Percentiles rank a stretch among this genome's conserved stretches.
Conservation (phyloP, 2,797 vertebrate species). For the Antennarius maculatus region DNA sequence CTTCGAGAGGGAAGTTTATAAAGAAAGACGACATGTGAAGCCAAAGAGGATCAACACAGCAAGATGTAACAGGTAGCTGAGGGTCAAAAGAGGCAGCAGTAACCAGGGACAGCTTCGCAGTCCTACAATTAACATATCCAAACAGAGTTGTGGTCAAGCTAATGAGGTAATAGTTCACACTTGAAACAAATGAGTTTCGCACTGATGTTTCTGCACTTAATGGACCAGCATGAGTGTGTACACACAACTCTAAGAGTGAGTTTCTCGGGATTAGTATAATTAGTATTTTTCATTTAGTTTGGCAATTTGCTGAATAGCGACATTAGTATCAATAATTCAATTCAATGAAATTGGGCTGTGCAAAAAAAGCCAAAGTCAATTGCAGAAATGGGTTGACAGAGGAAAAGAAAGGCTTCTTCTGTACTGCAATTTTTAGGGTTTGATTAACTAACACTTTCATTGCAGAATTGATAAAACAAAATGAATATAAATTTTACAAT, state of each 20-base stretch:
- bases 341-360: neutral
- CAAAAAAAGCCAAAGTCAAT: constrained; percentile 3
- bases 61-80: neutral
- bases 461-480: neutral
- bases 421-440: neutral
- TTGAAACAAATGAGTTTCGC: constrained; percentile 8
- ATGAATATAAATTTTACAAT: constrained; percentile 5
- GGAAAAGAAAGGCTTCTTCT: neutral
- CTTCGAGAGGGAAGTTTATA: neutral
- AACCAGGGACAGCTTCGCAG: constrained; percentile 13
- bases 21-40: constrained; percentile 41
- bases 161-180: constrained; percentile 6
- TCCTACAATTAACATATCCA: constrained; percentile 32
- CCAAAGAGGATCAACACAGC: constrained; percentile 12
- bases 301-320: constrained; percentile 8
- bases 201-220: constrained; percentile 16
- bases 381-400: neutral
- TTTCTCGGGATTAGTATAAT: neutral
- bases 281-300: neutral
- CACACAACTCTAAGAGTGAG: constrained; percentile 4
- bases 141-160: constrained; percentile 15
- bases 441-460: neutral
- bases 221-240: constrained; percentile 1
- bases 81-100: constrained; percentile 16
- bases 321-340: neutral